A percentile compares a stretch with the other conserved stretches of the same genome.
Evolutionary conservation across 2,888 invertebrate genomes (phyloP).

Genomic region (Nemurella pictetii): DNA sequence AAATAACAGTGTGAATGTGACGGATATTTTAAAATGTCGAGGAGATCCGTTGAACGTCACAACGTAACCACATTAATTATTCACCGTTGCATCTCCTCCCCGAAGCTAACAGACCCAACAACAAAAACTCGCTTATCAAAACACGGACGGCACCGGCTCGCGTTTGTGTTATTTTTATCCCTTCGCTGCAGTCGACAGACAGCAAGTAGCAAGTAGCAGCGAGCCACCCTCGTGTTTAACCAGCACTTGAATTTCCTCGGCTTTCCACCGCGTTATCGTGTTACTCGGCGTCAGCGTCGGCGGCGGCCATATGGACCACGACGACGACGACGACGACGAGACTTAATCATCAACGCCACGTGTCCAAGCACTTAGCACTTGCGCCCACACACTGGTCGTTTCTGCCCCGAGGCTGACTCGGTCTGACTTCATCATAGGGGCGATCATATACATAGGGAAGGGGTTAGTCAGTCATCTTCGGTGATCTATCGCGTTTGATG

Average conservation of each 20-base stretch:
- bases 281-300: not conserved
- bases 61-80: not conserved
- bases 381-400: not conserved
- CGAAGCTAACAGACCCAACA: not conserved
- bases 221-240: not conserved
- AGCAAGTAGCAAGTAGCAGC: too few species aligned
- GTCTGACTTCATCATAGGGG: not conserved
- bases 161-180: not conserved
- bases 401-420: too few species aligned
- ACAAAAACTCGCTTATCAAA: not conserved
- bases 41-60: too few species aligned
- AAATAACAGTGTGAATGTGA: too few species aligned
- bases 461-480: not conserved
- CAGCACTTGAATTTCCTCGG: not conserved
- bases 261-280: not conserved
- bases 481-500: too few species aligned
- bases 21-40: too few species aligned
- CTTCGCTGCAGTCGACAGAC: not conserved
- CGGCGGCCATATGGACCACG: not conserved
- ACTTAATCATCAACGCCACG: not conserved
- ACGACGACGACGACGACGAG: not conserved
- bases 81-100: not conserved
- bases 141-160: not conserved
- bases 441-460: not conserved
- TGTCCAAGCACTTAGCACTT: not conserved